These are phyloP conservation scores for Oithona nana DNA, from an alignment of 2,888 invertebrate genomes.

Conservation along the genomic window DNA sequence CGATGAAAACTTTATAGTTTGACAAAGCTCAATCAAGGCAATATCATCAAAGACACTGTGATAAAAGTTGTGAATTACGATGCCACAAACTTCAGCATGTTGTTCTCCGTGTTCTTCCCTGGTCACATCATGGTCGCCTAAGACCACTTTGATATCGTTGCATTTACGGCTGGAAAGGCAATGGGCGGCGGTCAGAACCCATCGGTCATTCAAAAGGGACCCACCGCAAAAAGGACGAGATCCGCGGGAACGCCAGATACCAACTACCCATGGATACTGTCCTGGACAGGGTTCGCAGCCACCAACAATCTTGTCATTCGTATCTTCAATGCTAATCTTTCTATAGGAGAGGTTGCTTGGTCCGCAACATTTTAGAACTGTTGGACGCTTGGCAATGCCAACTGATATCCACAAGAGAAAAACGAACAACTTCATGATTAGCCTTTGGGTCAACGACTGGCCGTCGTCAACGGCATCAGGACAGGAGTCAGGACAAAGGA, in stretches of 20 bases:
- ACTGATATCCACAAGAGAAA: no score
- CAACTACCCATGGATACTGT: background rate
- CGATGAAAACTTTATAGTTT: background rate
- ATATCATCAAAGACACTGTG: background rate
- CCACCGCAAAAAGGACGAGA: slow-evolving; percentile 1
- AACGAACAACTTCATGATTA: no score
- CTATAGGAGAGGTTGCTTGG: no score
- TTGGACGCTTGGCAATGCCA: no score
- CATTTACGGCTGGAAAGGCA: background rate
- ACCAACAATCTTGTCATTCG: background rate
- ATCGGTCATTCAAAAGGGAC: background rate
- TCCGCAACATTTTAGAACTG: no score
- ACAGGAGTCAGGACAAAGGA: no score
- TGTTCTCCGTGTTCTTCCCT: background rate
- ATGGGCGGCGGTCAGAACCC: slow-evolving; percentile 1
- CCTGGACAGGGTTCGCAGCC: background rate
- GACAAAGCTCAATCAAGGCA: background rate
- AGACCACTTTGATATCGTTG: background rate
- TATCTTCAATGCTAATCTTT: background rate
- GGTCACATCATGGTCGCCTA: background rate
- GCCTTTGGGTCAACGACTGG: no score
- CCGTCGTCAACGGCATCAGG: no score
- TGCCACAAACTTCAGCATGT: background rate
- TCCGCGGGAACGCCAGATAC: background rate
- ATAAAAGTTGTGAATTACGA: background rate